Evolutionary conservation across 2,113 vertebrate species (phyloP), one percentile per base, ranked within the genome.

Genomic region (Tretioscincus oriximinensis): DNA sequence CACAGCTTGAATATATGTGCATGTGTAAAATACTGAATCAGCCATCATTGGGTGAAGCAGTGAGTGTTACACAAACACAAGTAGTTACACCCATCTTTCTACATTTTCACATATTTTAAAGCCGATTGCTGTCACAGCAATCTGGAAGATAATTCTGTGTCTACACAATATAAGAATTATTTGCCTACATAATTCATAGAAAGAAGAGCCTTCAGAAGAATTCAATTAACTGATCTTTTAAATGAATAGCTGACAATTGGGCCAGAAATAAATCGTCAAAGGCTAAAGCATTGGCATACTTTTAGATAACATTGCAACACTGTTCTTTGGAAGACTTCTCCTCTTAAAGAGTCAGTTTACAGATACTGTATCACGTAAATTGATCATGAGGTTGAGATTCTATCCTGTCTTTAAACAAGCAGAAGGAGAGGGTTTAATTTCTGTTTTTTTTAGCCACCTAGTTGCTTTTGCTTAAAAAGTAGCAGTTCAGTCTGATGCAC

Each of bases 331-430:
- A 65, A 88, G 77, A 80, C 69, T 67, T 84, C 65, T 71, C 41
- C 86, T 85, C 82, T 65, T 0, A 81, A 76, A 76, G 86, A 88
- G 89, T 89, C 90, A 90, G 83, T 90, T 87, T 88, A 90, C 78
- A 73, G 86, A 81, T 86, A 87, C 82, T 86, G 2, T 88, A 90
- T 88, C 86, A 28, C 90, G 93, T 94, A 95, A 95, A 89, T 73
- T 85, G 91, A 95, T 90, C 90, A 5, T 71, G 90, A 69, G 83
- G 85, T 88, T 73, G 35, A 86, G 83, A 92, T 91, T 86, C 88
- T 35, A 51, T 81, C 80, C 77, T 87, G 66, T 86, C 87, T 90
- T 81, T 89, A 90, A 90, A 84, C 47, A 88, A 84, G 81, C 81
- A 58, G 75, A 77, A 82, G 79, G 71, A 75, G 77, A 45, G 70